Conservation (phyloP, 2,888 invertebrate species). For the Apoderus coryli region DNA sequence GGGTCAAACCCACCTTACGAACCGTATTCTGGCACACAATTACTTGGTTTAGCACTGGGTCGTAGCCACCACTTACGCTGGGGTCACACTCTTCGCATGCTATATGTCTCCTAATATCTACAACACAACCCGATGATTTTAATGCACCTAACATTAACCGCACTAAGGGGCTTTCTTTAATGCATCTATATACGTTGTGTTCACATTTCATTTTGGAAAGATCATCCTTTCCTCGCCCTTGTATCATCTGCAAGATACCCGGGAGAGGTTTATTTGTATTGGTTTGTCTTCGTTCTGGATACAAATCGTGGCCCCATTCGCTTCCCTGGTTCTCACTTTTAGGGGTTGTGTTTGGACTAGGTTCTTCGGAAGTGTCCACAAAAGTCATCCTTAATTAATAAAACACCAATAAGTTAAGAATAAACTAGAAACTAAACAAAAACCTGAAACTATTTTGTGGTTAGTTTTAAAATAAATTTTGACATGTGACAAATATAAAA, state of each 20-base stretch:
- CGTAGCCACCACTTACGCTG: slow-evolving; percentile 81
- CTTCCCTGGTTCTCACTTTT: no score
- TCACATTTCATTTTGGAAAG: slow-evolving; percentile 67
- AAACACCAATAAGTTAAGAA: no score
- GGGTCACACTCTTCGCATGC: slow-evolving; percentile 82
- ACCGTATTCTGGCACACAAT: slow-evolving; percentile 85
- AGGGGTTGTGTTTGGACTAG: no score
- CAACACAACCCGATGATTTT: slow-evolving; percentile 61
- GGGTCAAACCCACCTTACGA: slow-evolving; percentile 49
- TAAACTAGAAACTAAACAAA: no score
- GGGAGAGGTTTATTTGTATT: slow-evolving; percentile 40
- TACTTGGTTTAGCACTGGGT: slow-evolving; percentile 72
- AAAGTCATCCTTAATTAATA: no score
- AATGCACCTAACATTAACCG: slow-evolving; percentile 76
- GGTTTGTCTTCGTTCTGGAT: slow-evolving; percentile 68
- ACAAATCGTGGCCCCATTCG: slow-evolving; percentile 67
- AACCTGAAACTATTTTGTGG: no score
- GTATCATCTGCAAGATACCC: slow-evolving; percentile 11
- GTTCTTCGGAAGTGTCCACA: no score
- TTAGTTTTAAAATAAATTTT: no score
- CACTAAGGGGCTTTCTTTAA: slow-evolving; percentile 65
- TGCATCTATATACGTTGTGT: slow-evolving; percentile 57
- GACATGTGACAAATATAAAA: no score
- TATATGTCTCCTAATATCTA: slow-evolving; percentile 77
- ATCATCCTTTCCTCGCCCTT: slow-evolving; percentile 50